Percentiles rank a stretch among this genome's conserved stretches.
Evolutionary conservation across 1,140 invertebrate genomes (phyloP).

Genomic region (Caenorhabditis briggsae): DNA sequence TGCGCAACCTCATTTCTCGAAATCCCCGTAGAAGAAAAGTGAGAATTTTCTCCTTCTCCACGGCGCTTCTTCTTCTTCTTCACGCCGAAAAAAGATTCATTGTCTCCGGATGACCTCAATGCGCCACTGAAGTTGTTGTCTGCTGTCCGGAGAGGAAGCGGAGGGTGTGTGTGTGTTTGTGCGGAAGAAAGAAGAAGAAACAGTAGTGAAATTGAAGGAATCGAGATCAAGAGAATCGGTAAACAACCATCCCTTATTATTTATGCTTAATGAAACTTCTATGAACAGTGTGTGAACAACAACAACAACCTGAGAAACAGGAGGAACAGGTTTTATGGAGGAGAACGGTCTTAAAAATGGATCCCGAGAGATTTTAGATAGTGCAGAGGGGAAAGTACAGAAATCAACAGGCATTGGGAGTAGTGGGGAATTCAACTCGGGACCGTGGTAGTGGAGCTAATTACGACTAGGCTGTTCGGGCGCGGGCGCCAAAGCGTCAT

Average conservation of each 20-base stretch:
- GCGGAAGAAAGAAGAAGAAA: not conserved
- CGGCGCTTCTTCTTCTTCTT: too few relatives aligned
- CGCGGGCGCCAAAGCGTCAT: too few relatives aligned
- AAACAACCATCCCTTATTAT: not conserved
- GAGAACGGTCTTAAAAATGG: too few relatives aligned
- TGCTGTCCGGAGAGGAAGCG: slow-evolving; percentile 39
- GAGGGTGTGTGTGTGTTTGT: too few relatives aligned
- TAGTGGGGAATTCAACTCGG: too few relatives aligned
- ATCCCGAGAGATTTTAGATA: too few relatives aligned
- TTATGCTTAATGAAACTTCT: not conserved
- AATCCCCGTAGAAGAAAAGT: not conserved
- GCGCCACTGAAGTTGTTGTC: not conserved
- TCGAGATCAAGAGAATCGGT: not conserved
- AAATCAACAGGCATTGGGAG: too few relatives aligned
- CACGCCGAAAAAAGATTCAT: not conserved
- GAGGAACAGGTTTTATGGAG: not conserved
- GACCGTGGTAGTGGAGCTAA: too few relatives aligned
- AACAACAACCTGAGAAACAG: not conserved
- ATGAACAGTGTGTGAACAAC: not conserved
- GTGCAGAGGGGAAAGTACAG: too few relatives aligned
- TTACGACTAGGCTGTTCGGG: too few relatives aligned
- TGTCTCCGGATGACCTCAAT: slow-evolving; percentile 49
- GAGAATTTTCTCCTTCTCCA: not conserved
- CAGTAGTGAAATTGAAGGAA: not conserved
- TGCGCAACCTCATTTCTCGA: slow-evolving; percentile 19